Evolutionary conservation across 2,797 vertebrate species (phyloP).

Genomic region (Gymnopithys bicolor): DNA sequence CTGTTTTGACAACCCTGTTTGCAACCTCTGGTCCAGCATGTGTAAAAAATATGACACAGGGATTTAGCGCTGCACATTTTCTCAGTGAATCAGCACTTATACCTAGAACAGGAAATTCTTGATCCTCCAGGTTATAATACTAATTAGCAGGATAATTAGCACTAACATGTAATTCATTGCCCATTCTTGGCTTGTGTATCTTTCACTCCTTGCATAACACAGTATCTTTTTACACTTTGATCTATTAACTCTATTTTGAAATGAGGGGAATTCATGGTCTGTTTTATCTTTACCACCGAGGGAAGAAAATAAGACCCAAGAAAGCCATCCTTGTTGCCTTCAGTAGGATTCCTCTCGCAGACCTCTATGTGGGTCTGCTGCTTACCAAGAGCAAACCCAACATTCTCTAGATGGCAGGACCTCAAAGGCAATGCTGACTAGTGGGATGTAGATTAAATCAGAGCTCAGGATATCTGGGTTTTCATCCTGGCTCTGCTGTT

Average conservation of each 20-base stretch:
- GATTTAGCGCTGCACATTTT: slow-evolving; percentile 4
- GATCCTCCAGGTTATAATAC: not conserved
- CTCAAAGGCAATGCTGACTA: not conserved
- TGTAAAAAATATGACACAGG: not conserved
- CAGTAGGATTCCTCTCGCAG: not conserved
- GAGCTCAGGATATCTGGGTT: not conserved
- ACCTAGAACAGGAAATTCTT: not conserved
- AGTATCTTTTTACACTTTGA: not conserved
- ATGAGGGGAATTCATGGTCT: not conserved
- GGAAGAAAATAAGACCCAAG: not conserved
- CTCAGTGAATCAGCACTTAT: not conserved
- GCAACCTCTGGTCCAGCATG: not conserved
- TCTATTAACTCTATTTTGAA: not conserved
- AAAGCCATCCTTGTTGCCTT: not conserved
- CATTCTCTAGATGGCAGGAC: not conserved
- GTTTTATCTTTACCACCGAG: not conserved
- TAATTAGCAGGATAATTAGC: not conserved
- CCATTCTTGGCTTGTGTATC: not conserved
- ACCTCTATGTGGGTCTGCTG: not conserved
- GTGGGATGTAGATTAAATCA: not conserved
- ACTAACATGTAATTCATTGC: not conserved
- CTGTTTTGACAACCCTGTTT: not conserved
- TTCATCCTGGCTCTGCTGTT: not conserved
- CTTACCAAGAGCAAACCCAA: not conserved
- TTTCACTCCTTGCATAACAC: not conserved